phyloP scores from a whole-genome alignment of 2,113 vertebrate species.

The Donacobius atricapilla region DNA sequence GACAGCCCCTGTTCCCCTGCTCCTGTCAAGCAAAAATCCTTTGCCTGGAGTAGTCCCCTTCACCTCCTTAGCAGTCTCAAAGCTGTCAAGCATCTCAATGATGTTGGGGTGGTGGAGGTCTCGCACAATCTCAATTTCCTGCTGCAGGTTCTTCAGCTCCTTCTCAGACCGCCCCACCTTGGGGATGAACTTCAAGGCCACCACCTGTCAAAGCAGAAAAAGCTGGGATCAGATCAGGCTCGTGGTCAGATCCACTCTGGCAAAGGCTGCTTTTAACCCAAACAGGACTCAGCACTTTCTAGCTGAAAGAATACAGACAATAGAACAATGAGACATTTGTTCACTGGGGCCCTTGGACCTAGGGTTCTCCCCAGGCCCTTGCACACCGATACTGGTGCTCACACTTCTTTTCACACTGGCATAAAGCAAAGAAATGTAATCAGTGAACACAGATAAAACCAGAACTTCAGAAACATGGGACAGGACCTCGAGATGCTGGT shows the following conservation, averaged over 20 bases:
- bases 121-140: conserved; percentile 93
- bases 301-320: not conserved
- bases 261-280: not conserved
- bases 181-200: conserved; percentile 95
- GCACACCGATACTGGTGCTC: not conserved
- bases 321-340: not conserved
- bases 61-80: conserved; percentile 92
- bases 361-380: not conserved
- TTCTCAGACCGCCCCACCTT: conserved; percentile 89
- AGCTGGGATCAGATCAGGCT: not conserved
- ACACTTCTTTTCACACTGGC: not conserved
- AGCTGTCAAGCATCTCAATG: conserved; percentile 91
- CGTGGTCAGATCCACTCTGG: not conserved
- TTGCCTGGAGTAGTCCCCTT: not conserved
- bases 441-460: not conserved
- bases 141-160: conserved; percentile 85
- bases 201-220: conserved; percentile 75
- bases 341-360: not conserved
- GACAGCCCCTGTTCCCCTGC: not conserved
- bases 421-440: not conserved
- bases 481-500: not conserved
- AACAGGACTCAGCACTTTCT: not conserved
- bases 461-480: not conserved
- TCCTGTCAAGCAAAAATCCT: not conserved
- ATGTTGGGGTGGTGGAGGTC: conserved; percentile 91